Evolutionary conservation across 2,113 vertebrate species (phyloP).

Genomic region (Hippocampus abdominalis): DNA sequence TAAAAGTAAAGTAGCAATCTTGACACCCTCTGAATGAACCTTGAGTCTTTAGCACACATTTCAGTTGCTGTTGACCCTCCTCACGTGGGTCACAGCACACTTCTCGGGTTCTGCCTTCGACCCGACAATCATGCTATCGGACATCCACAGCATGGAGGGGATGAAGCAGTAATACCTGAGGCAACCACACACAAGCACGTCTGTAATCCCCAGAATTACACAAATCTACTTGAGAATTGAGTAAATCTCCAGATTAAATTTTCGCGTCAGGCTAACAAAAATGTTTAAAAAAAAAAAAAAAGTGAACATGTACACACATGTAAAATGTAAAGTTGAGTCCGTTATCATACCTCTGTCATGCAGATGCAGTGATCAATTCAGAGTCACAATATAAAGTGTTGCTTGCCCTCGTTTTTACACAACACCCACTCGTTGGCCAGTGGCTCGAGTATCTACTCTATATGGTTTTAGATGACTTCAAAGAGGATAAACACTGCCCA

Average conservation of each 20-base stretch:
- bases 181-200: slow-evolving; percentile 50
- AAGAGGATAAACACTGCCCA: slow-evolving; percentile 31
- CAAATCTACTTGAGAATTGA: slow-evolving; percentile 68
- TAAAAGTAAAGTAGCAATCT: too few species aligned
- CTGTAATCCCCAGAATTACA: slow-evolving; percentile 68
- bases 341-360: slow-evolving; percentile 21
- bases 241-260: slow-evolving; percentile 70
- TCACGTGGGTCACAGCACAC: background rate
- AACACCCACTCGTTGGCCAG: slow-evolving; percentile 9
- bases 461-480: slow-evolving; percentile 29
- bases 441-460: slow-evolving; percentile 14
- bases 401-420: slow-evolving; percentile 41
- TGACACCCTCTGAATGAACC: slow-evolving; percentile 5
- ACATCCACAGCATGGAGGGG: slow-evolving; percentile 38
- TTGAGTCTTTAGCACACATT: slow-evolving; percentile 1
- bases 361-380: slow-evolving; percentile 21
- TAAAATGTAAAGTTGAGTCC: slow-evolving; percentile 15
- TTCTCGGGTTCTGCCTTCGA: slow-evolving; percentile 17
- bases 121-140: slow-evolving; percentile 34
- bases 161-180: slow-evolving; percentile 56
- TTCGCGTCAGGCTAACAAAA: slow-evolving; percentile 46
- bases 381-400: slow-evolving; percentile 27
- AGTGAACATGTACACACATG: slow-evolving; percentile 18
- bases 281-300: background rate
- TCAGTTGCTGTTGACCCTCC: slow-evolving; percentile 11